Percentiles rank a stretch among this genome's conserved stretches.
These are phyloP conservation scores for Tenualosa ilisha DNA, from an alignment of 2,797 vertebrate species.

Conservation along the genomic window DNA sequence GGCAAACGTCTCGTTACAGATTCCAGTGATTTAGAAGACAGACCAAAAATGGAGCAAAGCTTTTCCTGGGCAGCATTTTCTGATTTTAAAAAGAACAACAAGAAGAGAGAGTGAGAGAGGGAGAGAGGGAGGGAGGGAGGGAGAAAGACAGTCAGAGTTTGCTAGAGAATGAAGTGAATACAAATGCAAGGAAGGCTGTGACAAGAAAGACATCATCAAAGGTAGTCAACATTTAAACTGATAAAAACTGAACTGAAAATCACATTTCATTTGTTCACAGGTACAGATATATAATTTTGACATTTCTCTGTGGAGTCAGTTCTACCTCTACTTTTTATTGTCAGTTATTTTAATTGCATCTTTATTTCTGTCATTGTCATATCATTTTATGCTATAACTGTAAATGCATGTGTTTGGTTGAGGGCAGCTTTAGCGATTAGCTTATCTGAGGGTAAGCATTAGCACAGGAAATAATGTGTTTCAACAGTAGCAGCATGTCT, in stretches of 20 bases:
- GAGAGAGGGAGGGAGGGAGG: no score
- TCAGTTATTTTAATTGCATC: neutral
- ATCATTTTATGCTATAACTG: neutral
- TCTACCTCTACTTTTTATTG: neutral
- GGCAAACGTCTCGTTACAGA: neutral
- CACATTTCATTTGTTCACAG: neutral
- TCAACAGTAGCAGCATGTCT: conserved; percentile 15
- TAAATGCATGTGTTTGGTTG: neutral
- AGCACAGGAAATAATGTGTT: conserved; percentile 26
- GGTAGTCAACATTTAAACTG: neutral
- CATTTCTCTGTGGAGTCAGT: neutral
- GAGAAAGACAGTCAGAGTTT: no score
- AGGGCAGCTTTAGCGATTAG: neutral
- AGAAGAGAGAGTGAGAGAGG: no score
- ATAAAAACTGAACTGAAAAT: neutral
- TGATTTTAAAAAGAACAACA: neutral
- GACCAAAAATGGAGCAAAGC: neutral
- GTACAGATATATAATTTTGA: neutral
- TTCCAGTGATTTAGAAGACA: neutral
- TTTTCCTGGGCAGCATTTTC: neutral
- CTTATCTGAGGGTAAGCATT: neutral
- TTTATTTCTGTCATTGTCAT: neutral
- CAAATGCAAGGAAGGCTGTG: neutral
- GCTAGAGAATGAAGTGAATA: neutral
- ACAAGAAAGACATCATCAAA: neutral